Evolutionary conservation across 2,888 invertebrate species (phyloP), one percentile per base, ranked within the genome.

Genomic region (Prosopocoilus inquinatus): DNA sequence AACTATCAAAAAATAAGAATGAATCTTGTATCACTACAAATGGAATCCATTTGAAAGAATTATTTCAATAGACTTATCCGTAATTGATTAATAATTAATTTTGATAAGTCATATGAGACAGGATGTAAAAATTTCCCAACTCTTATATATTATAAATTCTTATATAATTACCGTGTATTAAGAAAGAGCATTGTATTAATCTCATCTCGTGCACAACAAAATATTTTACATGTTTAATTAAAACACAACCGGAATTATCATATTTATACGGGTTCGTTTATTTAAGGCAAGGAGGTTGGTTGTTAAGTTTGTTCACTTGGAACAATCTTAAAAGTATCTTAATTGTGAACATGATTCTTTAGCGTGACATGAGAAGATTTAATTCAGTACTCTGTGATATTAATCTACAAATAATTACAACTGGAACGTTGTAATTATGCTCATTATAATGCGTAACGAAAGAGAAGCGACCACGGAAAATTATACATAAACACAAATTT

Each of bases 381-480:
- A 70, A 73, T 72, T 70, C 70, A 69, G 59, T 61, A 66, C 67
- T 60, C 70, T 68, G 69, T 68, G 66, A 72, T 74, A 75, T 75
- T 75, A 73, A 75, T 75, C 74, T 73, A 67, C 68, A 73, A 74
- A 75, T 74, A 75, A 75, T 75, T 74, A 70, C 71, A 64, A 61
- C 64, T 70, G 67, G 71, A 74, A 74, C 68, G 65, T 65, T 70
- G 71, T 74, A 74, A 75, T 74, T 74, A 72, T 65, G 61, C 69
- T 72, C 67, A 73, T 75, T 74, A 74, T 64, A 65, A 70, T 69
- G 72, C 69, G 71, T 70, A 74, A 70, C 73, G 69, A 73, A 69
- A 70, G 70, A 72, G 65, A 64, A 65, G 64, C 49, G 43, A 33
- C 46, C 39, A 43, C 47, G 48, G 34, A 53, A 53, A 47, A 47